Evolutionary conservation across 2,113 vertebrate genomes (phyloP).

Genomic region (Ameiurus melas): DNA sequence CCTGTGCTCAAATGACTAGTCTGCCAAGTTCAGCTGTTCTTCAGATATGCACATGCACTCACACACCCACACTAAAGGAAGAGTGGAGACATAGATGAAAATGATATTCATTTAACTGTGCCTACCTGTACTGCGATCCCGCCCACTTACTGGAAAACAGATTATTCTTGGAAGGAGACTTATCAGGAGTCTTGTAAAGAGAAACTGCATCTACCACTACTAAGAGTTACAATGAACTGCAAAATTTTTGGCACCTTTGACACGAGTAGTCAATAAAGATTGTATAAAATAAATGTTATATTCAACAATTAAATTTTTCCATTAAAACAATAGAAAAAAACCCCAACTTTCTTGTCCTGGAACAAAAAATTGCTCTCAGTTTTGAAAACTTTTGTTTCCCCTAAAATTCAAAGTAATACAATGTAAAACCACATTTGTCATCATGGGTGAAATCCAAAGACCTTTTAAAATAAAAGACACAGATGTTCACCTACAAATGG

Average conservation of each 20-base stretch:
- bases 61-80: background rate
- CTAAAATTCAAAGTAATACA: background rate
- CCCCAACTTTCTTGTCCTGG: background rate
- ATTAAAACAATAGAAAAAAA: background rate
- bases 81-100: background rate
- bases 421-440: background rate
- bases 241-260: background rate
- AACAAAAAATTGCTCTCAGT: background rate
- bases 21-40: background rate
- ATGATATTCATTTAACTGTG: background rate
- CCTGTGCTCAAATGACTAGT: background rate
- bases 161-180: background rate
- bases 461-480: background rate
- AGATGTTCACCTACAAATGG: background rate
- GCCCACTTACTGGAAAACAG: slow-evolving; percentile 17
- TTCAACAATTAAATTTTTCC: background rate
- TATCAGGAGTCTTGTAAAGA: no score
- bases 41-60: background rate
- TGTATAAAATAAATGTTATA: background rate
- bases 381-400: background rate
- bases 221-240: background rate
- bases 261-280: background rate
- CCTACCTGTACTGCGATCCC: background rate
- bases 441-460: background rate
- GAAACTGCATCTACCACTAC: background rate